Percentiles rank a stretch among this genome's conserved stretches.
Evolutionary conservation across 2,113 vertebrate species (phyloP).

Genomic region (Gymnobelideus leadbeateri): DNA sequence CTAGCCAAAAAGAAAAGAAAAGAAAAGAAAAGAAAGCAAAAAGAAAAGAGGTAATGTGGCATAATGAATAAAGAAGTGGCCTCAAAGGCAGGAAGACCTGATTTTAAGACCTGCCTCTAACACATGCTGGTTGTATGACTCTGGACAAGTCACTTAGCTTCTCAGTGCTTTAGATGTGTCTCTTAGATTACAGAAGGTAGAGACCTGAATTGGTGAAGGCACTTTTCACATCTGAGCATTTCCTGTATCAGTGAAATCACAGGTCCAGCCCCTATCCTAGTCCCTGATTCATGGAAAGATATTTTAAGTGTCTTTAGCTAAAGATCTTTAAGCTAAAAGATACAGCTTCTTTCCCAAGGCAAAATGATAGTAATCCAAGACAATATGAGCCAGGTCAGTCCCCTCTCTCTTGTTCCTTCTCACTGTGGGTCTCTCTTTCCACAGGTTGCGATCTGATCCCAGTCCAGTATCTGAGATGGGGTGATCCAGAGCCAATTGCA

Average conservation of each 20-base stretch:
- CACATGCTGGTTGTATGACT: not conserved
- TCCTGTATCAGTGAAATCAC: not conserved
- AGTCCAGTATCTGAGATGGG: conserved; percentile 96
- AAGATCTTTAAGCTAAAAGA: not conserved
- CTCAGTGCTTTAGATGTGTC: not conserved
- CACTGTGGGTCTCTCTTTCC: conserved; percentile 60
- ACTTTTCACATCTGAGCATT: not conserved
- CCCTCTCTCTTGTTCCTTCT: conserved; percentile 5
- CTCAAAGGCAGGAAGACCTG: not conserved
- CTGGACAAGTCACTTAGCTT: not conserved
- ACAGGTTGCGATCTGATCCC: conserved; percentile 95
- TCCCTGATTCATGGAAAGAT: not conserved
- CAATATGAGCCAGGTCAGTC: not conserved
- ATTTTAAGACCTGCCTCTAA: not conserved
- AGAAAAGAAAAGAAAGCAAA: too few species aligned
- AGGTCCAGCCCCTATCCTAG: not conserved
- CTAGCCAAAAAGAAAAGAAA: too few species aligned
- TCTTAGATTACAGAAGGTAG: not conserved
- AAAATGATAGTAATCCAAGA: not conserved
- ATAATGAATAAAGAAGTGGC: not conserved
- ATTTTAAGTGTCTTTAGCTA: not conserved
- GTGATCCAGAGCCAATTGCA: conserved; percentile 97
- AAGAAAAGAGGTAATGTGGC: too few species aligned
- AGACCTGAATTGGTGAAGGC: not conserved
- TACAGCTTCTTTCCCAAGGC: not conserved